phyloP scores from a whole-genome alignment of 2,113 vertebrate species.

The Cavia aperea region DNA sequence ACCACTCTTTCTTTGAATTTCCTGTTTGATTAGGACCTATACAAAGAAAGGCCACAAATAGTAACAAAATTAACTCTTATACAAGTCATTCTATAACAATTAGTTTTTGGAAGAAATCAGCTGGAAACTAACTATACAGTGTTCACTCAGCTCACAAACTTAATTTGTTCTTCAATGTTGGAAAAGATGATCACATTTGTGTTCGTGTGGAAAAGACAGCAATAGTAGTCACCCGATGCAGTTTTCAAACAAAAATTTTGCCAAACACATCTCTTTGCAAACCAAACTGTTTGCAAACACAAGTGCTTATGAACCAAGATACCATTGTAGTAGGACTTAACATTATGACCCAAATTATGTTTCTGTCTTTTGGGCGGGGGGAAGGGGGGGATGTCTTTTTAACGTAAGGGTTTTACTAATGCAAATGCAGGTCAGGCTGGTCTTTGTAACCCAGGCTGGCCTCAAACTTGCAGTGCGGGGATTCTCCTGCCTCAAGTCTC shows the following conservation, averaged over 20 bases:
- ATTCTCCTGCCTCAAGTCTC: not conserved
- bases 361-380: not conserved
- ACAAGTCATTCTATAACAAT: not conserved
- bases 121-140: not conserved
- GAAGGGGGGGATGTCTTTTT: too few relatives aligned
- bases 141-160: not conserved
- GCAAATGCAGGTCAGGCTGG: not conserved
- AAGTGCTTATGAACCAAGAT: not conserved
- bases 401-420: not conserved
- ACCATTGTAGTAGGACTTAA: not conserved
- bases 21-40: slow-evolving; percentile 96
- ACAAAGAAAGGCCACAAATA: slow-evolving; percentile 8
- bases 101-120: not conserved
- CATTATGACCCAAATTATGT: not conserved
- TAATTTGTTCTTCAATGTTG: not conserved
- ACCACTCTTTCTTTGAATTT: slow-evolving; percentile 96
- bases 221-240: not conserved
- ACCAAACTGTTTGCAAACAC: not conserved
- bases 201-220: not conserved
- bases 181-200: not conserved
- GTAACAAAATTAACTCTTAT: not conserved
- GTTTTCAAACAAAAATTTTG: not conserved
- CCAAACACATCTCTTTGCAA: not conserved
- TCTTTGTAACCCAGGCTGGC: not conserved
- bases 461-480: not conserved